Evolutionary conservation across 92 coral and sea anemone species (phyloP), one percentile per base, ranked within the genome.

Genomic region (Paramuricea clavata): DNA sequence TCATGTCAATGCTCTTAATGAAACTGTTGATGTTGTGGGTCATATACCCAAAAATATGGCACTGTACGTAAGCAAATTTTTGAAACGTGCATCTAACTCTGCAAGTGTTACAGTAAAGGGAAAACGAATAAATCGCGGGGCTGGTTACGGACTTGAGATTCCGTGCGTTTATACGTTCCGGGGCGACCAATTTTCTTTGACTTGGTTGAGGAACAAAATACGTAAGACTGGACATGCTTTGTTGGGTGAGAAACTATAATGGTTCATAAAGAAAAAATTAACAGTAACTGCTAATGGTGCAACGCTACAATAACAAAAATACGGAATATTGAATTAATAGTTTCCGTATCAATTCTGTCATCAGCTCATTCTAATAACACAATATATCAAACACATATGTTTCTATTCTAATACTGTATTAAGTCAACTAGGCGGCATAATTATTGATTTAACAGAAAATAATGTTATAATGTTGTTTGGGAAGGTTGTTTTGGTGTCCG

Each of bases 141-240:
- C 64, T 73, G 89, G 84, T 60, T 86, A 62, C 80, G 89, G 84
- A 56, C 85, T 87, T 83, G 89, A 86, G 76, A n/a, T 86, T 57
- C 89, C 86, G 49, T 86, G 86, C 74, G 85, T 54, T 69, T 77
- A 86, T 86, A 39, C 49, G 59, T 77, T 86, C 39, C 41, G 35
- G 76, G 85, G 89, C 32, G 89, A 76, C 57, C 76, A 59, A 85
- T 85, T 71, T 85, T 74, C 88, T 54, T 85, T 81, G 47, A 59
- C 69, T 42, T 86, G 86, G 89, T 83, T 86, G 74, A 86, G 80
- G 85, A 78, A 56, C 57, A 78, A 86, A 61, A 70, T 82, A 62
- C 39, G n/a, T n/a, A n/a, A n/a, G 70, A 30, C 70, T 62, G 70
- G 70, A 31, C 8, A 62, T 30, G 70, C 39, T 26, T 26, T 62